A percentile compares a stretch with the other conserved stretches of the same genome.
Conservation (phyloP, 1,140 invertebrate species). For the Drosophila navojoa region DNA sequence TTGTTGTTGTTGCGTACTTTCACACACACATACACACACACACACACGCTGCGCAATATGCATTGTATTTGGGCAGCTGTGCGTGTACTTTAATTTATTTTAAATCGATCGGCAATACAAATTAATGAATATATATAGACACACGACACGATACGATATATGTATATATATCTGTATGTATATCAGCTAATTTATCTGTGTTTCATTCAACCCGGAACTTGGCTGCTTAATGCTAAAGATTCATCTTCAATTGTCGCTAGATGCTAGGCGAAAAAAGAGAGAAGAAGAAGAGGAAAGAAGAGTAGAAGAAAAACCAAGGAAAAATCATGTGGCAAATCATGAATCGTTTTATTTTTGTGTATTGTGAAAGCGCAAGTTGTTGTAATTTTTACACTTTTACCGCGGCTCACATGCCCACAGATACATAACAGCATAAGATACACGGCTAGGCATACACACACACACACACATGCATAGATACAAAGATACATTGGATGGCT, state of each 20-base stretch:
- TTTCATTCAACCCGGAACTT: slow-evolving; percentile 75
- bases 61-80: slow-evolving; percentile 72
- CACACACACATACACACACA: slow-evolving; percentile 41
- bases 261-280: background rate
- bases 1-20: slow-evolving; percentile 60
- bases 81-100: slow-evolving; percentile 77
- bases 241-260: slow-evolving; percentile 4
- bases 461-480: background rate
- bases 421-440: slow-evolving; percentile 19
- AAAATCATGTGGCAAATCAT: slow-evolving; percentile 37
- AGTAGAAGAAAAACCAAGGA: too few relatives aligned
- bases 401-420: slow-evolving; percentile 38
- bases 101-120: slow-evolving; percentile 67
- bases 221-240: slow-evolving; percentile 28
- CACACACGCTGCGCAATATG: slow-evolving; percentile 1
- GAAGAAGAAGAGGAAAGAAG: too few relatives aligned
- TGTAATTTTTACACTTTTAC: slow-evolving; percentile 80
- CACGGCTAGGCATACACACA: background rate
- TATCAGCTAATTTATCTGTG: slow-evolving; percentile 15
- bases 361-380: slow-evolving; percentile 76
- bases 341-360: slow-evolving; percentile 31
- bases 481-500: slow-evolving; percentile 17
- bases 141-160: too few relatives aligned
- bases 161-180: background rate
- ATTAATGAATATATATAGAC: slow-evolving; percentile 22